A percentile compares a stretch with the other conserved stretches of the same genome.
Evolutionary conservation across 1,140 invertebrate species (phyloP).

Genomic region (Pissodes strobi): DNA sequence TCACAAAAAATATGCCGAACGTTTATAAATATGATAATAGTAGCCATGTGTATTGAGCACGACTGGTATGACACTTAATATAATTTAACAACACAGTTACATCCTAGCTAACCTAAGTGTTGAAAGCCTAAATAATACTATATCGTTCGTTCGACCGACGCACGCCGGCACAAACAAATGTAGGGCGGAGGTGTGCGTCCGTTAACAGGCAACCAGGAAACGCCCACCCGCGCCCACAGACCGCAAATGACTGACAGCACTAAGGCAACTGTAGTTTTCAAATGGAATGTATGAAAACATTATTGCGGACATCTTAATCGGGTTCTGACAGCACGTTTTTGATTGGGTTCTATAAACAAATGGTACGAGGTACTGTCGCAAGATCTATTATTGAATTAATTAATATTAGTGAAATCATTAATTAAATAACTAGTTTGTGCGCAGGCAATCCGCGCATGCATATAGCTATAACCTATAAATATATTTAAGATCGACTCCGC

Average conservation of each 20-base stretch:
- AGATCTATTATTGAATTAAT: conserved; percentile 7
- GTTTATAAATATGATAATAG: conserved; percentile 52
- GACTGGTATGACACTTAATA: conserved; percentile 55
- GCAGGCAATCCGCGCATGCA: conserved; percentile 26
- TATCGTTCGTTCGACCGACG: conserved; percentile 50
- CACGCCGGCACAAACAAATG: conserved; percentile 20
- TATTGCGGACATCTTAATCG: conserved; percentile 44
- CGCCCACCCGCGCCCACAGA: conserved; percentile 29
- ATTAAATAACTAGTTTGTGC: conserved; percentile 25
- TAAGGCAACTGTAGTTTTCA: conserved; percentile 52
- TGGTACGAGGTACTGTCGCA: conserved; percentile 9
- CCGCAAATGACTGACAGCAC: conserved; percentile 37
- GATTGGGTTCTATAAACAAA: not conserved
- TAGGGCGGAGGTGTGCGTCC: conserved; percentile 31
- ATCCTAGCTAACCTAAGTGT: conserved; percentile 57
- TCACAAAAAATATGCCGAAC: conserved; percentile 45
- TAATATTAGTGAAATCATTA: conserved; percentile 18
- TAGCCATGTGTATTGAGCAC: conserved; percentile 58
- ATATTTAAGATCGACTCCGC: conserved; percentile 21
- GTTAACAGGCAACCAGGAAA: conserved; percentile 41
- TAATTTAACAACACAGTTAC: conserved; percentile 58
- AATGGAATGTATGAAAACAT: conserved; percentile 56
- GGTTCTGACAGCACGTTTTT: conserved; percentile 13
- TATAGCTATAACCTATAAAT: conserved; percentile 30
- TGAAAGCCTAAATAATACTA: conserved; percentile 57